A percentile compares a stretch with the other conserved stretches of the same genome.
Evolutionary conservation across 2,113 vertebrate genomes (phyloP).

Genomic region (Oncorhynchus kisutch): DNA sequence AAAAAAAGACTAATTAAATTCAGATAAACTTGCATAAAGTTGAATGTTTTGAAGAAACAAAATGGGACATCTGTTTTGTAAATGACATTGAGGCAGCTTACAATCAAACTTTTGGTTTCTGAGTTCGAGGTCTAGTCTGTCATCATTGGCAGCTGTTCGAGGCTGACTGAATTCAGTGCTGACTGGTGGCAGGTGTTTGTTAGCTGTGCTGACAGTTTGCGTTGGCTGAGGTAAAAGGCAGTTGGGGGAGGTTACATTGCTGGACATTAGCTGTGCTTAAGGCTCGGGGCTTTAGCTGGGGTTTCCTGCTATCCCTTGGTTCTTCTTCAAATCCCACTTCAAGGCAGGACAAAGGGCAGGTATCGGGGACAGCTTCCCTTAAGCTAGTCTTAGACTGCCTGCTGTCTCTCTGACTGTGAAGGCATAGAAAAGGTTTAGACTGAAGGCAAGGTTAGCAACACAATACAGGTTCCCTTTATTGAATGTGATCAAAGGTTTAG

Average conservation of each 20-base stretch:
- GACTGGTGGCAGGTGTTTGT: conserved; percentile 11
- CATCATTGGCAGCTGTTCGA: too few species aligned
- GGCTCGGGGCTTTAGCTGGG: conserved; percentile 32
- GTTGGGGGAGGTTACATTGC: conserved; percentile 35
- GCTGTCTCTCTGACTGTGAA: background rate
- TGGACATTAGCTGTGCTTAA: conserved; percentile 37
- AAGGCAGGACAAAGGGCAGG: conserved; percentile 6
- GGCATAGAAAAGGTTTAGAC: conserved; percentile 1
- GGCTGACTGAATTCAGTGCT: too few species aligned
- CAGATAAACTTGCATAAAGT: too few species aligned
- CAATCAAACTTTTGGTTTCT: background rate
- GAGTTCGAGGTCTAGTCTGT: too few species aligned
- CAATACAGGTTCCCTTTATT: background rate
- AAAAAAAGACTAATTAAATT: background rate
- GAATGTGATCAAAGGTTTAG: background rate
- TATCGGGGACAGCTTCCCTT: background rate
- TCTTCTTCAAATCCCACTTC: conserved; percentile 7
- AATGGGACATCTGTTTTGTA: background rate
- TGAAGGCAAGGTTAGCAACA: conserved; percentile 31
- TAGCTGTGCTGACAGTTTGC: conserved; percentile 9
- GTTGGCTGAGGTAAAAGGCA: conserved; percentile 12
- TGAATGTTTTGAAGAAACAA: background rate
- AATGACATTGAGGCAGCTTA: background rate
- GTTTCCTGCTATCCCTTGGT: background rate
- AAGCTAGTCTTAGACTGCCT: background rate